Evolutionary conservation across 2,113 vertebrate species (phyloP).

Genomic region (Nerophis ophidion): DNA sequence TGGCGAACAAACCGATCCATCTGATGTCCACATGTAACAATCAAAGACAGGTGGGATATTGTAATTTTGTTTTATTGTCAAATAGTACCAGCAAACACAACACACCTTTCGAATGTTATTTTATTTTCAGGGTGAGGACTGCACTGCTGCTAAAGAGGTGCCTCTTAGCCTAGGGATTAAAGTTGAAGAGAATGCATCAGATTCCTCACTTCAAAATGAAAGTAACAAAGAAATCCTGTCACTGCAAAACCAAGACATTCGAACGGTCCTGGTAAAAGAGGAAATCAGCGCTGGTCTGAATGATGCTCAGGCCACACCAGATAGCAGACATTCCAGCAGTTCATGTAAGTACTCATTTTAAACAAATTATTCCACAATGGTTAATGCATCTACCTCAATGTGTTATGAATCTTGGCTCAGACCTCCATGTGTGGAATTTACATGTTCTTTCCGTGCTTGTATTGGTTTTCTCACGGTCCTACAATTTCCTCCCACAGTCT

Average conservation of each 20-base stretch:
- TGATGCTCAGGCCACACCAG: slow-evolving; percentile 34
- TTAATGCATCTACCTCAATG: no score
- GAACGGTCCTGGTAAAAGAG: slow-evolving; percentile 67
- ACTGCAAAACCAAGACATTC: slow-evolving; percentile 45
- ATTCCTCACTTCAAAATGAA: slow-evolving; percentile 20
- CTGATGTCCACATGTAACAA: neutral
- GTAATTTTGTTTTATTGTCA: neutral
- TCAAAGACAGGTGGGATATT: slow-evolving; percentile 39
- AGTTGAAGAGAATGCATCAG: slow-evolving; percentile 45
- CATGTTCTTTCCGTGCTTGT: no score
- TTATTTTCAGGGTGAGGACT: slow-evolving; percentile 28
- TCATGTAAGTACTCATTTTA: slow-evolving; percentile 43
- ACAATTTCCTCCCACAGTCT: no score
- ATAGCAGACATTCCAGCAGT: slow-evolving; percentile 24
- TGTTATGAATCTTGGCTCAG: no score
- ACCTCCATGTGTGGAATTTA: no score
- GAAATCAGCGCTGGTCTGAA: slow-evolving; percentile 50
- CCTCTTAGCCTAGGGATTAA: slow-evolving; percentile 47
- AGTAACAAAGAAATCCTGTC: slow-evolving; percentile 16
- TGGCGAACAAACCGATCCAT: slow-evolving; percentile 6
- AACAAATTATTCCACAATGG: neutral
- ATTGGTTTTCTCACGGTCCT: no score
- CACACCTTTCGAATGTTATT: neutral
- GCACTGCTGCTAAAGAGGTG: slow-evolving; percentile 12
- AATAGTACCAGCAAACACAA: neutral